Base-by-base conservation (phyloP, 2,888 invertebrate genomes). In the Eugnorisma glareosa region DNA sequence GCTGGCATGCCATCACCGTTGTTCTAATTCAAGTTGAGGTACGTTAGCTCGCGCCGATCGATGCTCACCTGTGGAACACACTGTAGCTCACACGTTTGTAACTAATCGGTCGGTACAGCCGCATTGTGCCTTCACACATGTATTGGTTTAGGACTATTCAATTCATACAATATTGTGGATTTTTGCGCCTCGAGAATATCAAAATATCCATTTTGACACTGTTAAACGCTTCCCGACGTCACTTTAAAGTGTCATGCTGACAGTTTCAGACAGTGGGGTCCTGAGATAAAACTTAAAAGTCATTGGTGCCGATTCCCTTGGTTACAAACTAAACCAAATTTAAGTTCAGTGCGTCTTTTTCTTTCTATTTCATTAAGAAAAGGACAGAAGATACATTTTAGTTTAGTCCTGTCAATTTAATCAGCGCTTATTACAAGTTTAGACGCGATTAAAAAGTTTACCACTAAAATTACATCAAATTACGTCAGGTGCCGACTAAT, bases 21-120 rank as follows among this genome's bases (percentile, higher is more conserved):
- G 68, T 81, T 83, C 66, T 69, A 68, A 72, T 69, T 71, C 57
- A 54, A 35, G 37, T 71, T 64, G 31, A 67, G 54, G 64, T 67
- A 51, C n/a, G 61, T 35, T 11, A 37, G 64, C 31, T 80, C 35
- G 28, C 43, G 31, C 37, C 11, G 35, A 28, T 51, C 51, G 61
- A 83, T 63, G 37, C 35, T 28, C 72, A 82, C 85, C 82, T 85
- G 77, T 31, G 69, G 11, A 67, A 21, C 66, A 59, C 35, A 24
- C 24, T 31, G 67, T 71, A 37, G 45, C 67, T 69, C 61, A 69
- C 35, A 3, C 63, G 85, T n/a, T 59, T 69, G 31, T 35, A n/a
- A 45, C 54, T 10, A 31, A 77, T 13, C n/a, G 10, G 43, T 67
- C 45, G 69, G 59, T 77, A 74, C 35, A 54, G 54, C 63, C 63